Base-by-base conservation (phyloP, 2,888 invertebrate species). In the Prenolepis imparis region DNA sequence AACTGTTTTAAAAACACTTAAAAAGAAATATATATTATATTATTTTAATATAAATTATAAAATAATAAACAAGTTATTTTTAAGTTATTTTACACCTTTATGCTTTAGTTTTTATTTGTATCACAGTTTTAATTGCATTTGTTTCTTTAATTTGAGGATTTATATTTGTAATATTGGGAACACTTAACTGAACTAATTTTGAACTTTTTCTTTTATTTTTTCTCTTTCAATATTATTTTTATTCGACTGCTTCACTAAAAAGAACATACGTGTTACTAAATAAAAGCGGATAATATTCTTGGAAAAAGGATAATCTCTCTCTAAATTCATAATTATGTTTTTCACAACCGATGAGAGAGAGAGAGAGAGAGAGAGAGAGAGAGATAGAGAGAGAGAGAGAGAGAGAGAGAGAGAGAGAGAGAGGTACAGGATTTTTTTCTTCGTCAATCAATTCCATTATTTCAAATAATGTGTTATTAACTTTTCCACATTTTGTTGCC, bases 391-490 rank as follows among this genome's bases (percentile, higher is more conserved):
- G n/a, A n/a, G n/a, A n/a, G n/a, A n/a, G n/a, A n/a, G n/a, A n/a
- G n/a, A n/a, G n/a, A n/a, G n/a, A n/a, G n/a, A n/a, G n/a, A n/a
- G n/a, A n/a, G n/a, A n/a, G n/a, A n/a, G n/a, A n/a, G n/a, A n/a
- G n/a, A n/a, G 24, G 18, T 24, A 44, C 1, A 44, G 24, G 4
- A 24, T 28, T 18, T 9, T 67, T 67, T 18, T 67, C 44, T 18
- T 67, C 24, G 2, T 67, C 18, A 28, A 67, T 28, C 2, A 67
- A 44, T 9, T 24, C 24, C 24, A 44, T 67, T 28, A 67, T 44
- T 41, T 67, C 24, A 67, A 67, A 67, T 67, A 67, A 67, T 28
- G 41, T 44, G 9, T 67, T 18, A 9, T 66, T 24, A 44, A 66
- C 44, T 66, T 66, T 24, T 24, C 18, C 66, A 67, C 5, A 18